Conservation (phyloP, 2,113 vertebrate species). For the Dasypus novemcinctus region DNA sequence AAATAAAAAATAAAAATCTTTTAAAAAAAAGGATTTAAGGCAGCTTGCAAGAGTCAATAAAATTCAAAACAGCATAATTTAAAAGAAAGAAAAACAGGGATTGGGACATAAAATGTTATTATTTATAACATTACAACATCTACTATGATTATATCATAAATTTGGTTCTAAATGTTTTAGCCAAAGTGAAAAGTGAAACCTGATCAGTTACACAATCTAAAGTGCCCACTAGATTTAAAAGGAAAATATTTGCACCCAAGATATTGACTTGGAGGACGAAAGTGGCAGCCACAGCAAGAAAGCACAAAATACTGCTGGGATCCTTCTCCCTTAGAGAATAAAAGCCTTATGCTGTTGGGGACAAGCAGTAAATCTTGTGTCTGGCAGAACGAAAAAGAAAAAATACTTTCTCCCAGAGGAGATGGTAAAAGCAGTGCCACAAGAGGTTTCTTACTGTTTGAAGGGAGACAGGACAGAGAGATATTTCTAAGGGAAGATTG, state of each 20-base stretch:
- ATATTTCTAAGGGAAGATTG: background rate
- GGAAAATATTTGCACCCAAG: background rate
- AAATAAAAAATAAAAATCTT: too few relatives aligned
- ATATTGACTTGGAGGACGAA: background rate
- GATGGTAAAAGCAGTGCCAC: background rate
- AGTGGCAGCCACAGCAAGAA: background rate
- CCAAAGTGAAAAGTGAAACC: background rate
- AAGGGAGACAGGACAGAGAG: background rate
- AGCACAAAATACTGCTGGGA: background rate
- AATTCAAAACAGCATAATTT: background rate
- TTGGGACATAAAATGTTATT: background rate
- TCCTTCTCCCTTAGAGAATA: background rate
- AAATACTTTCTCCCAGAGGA: background rate
- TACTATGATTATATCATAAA: too few relatives aligned
- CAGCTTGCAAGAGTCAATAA: background rate
- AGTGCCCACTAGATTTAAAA: background rate
- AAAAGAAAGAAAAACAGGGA: background rate
- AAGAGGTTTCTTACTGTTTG: background rate
- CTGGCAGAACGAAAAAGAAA: background rate
- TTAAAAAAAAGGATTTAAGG: background rate
- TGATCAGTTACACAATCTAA: background rate
- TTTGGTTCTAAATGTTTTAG: background rate
- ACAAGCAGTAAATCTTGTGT: background rate
- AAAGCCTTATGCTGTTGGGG: background rate
- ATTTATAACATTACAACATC: background rate